Base-by-base conservation (phyloP, 2,113 vertebrate genomes). In the Cathartes aura region DNA sequence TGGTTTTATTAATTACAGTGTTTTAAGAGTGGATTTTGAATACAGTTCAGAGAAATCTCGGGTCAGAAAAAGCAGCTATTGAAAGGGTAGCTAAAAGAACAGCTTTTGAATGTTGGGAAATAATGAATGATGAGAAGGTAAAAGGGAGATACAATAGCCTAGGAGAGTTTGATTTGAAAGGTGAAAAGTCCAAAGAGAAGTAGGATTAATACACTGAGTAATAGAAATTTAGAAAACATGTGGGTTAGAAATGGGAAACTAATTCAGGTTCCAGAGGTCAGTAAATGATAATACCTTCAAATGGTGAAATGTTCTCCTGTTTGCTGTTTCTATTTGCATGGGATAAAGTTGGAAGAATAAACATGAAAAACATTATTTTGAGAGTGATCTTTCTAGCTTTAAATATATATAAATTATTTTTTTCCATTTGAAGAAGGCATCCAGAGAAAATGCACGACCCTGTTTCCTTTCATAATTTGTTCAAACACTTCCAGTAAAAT, bases 241-340 rank as follows among this genome's bases (percentile, higher is more conserved):
- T 72, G 55, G 20, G 45, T 56, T 84, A 53, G 30, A 75, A 94
- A 76, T 53, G 50, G 45, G 64, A 94, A 84, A 40, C 45, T 78
- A 91, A 82, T 92, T 93, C 66, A 86, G 26, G 42, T 89, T 90
- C 58, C 50, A 66, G 93, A 95, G 73, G 66, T 92, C 43, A 73
- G 48, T 87, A 83, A 89, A 73, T 89, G 50, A 55, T 70, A 92
- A 84, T 82, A 63, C 58, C 36, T 94, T 91, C 74, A 78, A 71
- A 30, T 19, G 53, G 22, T 64, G 79, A 88, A 81, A 73, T 88
- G 11, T 70, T 86, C 36, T 60, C 32, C 79, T 84, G 9, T 72
- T 93, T 85, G 43, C 72, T 89, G 45, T 80, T 93, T 78, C 74
- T 88, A 30, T 88, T 96, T 87, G 66, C 70, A 21, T 85, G 16